These are phyloP conservation scores for Plecotus auritus DNA, from an alignment of 2,113 vertebrate species.

Conservation along the genomic window DNA sequence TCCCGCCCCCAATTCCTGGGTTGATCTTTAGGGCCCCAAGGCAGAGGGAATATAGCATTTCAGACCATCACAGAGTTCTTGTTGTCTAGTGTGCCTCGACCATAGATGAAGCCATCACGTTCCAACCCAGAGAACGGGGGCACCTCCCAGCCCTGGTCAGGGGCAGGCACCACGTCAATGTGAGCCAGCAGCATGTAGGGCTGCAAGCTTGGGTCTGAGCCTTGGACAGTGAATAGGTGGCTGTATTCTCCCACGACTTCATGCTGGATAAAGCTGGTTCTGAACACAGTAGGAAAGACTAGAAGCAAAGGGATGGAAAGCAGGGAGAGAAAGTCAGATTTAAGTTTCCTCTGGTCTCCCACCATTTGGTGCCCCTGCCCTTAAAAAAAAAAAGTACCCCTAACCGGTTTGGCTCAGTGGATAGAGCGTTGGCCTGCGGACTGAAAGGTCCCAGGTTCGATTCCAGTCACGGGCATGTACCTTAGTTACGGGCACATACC, in stretches of 20 bases:
- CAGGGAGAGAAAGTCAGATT: not conserved
- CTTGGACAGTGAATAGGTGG: slow-evolving; percentile 89
- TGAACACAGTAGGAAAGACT: slow-evolving; percentile 94
- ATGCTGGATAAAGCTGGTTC: slow-evolving; percentile 87
- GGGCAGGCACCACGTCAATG: slow-evolving; percentile 93
- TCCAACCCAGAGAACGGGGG: slow-evolving; percentile 94
- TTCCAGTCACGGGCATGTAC: too few species aligned
- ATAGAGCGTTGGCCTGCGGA: too few species aligned
- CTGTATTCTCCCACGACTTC: slow-evolving; percentile 90
- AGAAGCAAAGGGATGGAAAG: not conserved
- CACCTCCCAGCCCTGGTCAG: slow-evolving; percentile 89
- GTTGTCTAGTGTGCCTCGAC: slow-evolving; percentile 93
- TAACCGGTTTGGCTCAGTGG: too few species aligned
- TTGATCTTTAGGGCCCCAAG: not conserved
- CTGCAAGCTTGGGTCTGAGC: slow-evolving; percentile 81
- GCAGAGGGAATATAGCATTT: not conserved
- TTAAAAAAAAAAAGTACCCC: not conserved
- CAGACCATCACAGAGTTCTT: slow-evolving; percentile 90
- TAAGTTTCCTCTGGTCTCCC: not conserved
- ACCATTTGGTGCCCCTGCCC: not conserved
- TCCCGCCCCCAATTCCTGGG: not conserved
- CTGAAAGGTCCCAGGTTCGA: too few species aligned
- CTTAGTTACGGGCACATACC: too few species aligned
- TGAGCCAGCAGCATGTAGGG: slow-evolving; percentile 95
- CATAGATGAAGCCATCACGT: slow-evolving; percentile 91